Base-by-base conservation (phyloP, 2,888 invertebrate species). In the Petrophora chlorosata region DNA sequence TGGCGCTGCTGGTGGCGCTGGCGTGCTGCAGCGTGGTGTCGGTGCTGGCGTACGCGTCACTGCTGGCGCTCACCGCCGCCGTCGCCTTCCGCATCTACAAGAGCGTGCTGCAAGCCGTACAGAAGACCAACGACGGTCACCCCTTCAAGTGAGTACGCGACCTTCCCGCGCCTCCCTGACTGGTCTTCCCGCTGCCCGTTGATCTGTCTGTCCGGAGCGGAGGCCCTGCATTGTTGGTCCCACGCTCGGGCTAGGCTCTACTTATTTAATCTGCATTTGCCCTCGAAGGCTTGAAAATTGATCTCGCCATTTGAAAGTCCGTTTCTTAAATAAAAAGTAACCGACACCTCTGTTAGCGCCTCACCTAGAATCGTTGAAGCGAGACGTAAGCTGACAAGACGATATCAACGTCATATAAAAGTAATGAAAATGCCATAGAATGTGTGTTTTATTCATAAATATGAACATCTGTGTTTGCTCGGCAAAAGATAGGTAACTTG, bases 141-240 rank as follows among this genome's bases (percentile, higher is more conserved):
- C 99, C 99, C 50, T 99, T 99, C 95, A 98, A 98, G 98, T 98
- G 77, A 94, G 94, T 91, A n/a, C n/a, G n/a, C n/a, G n/a, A n/a
- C n/a, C n/a, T n/a, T n/a, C n/a, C n/a, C n/a, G n/a, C n/a, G n/a
- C n/a, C n/a, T n/a, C n/a, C n/a, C n/a, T n/a, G n/a, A n/a, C n/a
- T n/a, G n/a, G n/a, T n/a, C n/a, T n/a, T n/a, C n/a, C n/a, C n/a
- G n/a, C n/a, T n/a, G n/a, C n/a, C n/a, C n/a, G n/a, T n/a, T n/a
- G n/a, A n/a, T n/a, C n/a, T n/a, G n/a, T n/a, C n/a, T n/a, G n/a
- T n/a, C n/a, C n/a, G n/a, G n/a, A n/a, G n/a, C n/a, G n/a, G n/a
- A n/a, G n/a, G n/a, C n/a, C n/a, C n/a, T n/a, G n/a, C n/a, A n/a
- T n/a, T n/a, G n/a, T n/a, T n/a, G n/a, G n/a, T n/a, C n/a, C n/a